Conservation (phyloP, 1,140 invertebrate species). For the Drosophila arawakana region DNA sequence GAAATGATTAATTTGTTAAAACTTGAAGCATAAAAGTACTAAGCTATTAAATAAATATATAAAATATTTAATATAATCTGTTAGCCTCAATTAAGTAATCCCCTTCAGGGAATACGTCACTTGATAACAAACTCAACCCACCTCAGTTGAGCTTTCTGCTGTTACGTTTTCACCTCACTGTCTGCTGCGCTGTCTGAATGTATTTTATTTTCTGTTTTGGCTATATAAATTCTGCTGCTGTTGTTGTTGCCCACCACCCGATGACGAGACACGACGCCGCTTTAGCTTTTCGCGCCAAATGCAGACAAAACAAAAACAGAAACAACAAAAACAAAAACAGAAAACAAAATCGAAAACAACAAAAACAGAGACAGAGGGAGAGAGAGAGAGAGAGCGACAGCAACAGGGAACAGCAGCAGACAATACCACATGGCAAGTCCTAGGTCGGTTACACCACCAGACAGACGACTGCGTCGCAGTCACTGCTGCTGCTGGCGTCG, state of each 20-base stretch:
- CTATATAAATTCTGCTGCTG: conserved; percentile 56
- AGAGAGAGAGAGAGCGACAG: not conserved
- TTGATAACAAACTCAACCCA: too few relatives aligned
- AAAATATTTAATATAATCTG: too few relatives aligned
- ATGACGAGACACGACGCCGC: conserved; percentile 25
- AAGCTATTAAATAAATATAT: too few relatives aligned
- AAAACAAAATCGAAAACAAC: conserved; percentile 2
- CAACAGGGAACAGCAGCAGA: conserved; percentile 51
- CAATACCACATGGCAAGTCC: conserved; percentile 82
- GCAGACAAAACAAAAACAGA: conserved; percentile 47
- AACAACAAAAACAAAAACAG: conserved; percentile 26
- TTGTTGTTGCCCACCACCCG: conserved; percentile 45
- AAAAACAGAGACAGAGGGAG: not conserved
- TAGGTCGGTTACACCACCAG: conserved; percentile 80
- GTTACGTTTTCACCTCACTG: not conserved
- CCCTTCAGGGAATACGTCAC: too few relatives aligned
- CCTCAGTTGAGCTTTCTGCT: too few relatives aligned
- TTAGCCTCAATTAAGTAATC: too few relatives aligned
- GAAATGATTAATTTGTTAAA: too few relatives aligned
- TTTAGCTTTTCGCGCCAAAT: conserved; percentile 73
- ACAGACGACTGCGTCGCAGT: conserved; percentile 16
- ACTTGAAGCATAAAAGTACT: too few relatives aligned
- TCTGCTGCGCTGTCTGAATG: conserved; percentile 38
- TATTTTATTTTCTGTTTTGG: conserved; percentile 73
- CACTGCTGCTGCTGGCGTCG: not conserved